phyloP scores from a whole-genome alignment of 2,113 vertebrate species.

The Picathartes gymnocephalus region DNA sequence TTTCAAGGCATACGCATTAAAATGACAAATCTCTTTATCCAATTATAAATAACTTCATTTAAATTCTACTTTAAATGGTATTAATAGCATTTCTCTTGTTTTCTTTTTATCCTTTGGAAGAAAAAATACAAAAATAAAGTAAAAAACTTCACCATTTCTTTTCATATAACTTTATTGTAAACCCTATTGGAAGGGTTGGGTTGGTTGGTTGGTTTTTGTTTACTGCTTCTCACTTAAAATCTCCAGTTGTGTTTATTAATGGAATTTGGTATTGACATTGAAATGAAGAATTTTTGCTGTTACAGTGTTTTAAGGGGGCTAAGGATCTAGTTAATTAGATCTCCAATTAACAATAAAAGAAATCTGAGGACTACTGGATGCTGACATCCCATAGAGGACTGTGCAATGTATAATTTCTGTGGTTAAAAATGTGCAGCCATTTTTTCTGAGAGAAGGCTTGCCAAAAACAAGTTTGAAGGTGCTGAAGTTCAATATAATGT shows the following conservation, averaged over 20 bases:
- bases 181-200: neutral
- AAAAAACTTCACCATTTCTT: neutral
- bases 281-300: neutral
- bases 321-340: neutral
- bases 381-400: neutral
- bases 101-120: neutral
- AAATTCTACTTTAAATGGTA: neutral
- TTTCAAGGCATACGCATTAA: conserved; percentile 49
- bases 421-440: neutral
- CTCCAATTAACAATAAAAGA: neutral
- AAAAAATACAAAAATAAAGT: neutral
- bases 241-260: neutral
- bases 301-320: neutral
- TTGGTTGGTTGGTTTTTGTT: neutral
- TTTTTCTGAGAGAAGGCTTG: neutral
- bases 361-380: neutral
- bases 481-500: neutral
- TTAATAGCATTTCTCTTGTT: conserved; percentile 13
- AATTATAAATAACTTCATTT: conserved; percentile 46
- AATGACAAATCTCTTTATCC: conserved; percentile 33
- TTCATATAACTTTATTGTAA: neutral
- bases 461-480: neutral
- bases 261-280: neutral
- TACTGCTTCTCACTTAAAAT: neutral
- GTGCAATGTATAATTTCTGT: neutral